Conservation (phyloP, 2,888 invertebrate species). For the Thalpophila matura region DNA sequence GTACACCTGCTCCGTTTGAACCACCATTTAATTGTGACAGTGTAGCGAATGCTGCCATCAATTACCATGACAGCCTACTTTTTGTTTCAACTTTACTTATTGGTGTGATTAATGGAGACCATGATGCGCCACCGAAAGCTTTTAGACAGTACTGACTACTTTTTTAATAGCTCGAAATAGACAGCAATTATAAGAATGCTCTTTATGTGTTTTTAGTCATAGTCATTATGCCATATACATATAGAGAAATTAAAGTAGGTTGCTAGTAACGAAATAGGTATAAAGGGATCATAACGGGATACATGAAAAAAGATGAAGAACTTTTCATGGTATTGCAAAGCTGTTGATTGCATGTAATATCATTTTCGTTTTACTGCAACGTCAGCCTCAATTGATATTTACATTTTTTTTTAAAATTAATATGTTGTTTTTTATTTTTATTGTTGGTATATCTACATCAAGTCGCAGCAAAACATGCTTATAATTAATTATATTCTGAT, state of each 20-base stretch:
- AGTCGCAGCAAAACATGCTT: constrained; percentile 24
- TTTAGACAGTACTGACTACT: constrained; percentile 32
- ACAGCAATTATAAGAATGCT: constrained; percentile 24
- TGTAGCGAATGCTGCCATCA: constrained; percentile 77
- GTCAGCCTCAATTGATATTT: neutral
- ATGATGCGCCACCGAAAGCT: constrained; percentile 43
- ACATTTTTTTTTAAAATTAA: constrained; percentile 9
- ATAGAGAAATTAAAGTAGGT: constrained; percentile 10
- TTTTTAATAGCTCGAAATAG: constrained; percentile 41
- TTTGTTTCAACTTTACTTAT: constrained; percentile 56
- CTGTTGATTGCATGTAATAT: neutral
- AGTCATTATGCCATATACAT: constrained; percentile 35
- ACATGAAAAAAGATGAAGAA: neutral
- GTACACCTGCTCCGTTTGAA: constrained; percentile 83
- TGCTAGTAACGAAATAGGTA: constrained; percentile 19
- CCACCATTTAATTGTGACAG: constrained; percentile 78
- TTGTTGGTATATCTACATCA: neutral
- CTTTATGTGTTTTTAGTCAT: constrained; percentile 30
- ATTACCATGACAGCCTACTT: constrained; percentile 75
- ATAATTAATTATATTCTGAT: constrained; percentile 36
- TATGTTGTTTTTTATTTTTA: constrained; percentile 10
- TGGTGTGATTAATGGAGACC: constrained; percentile 56
- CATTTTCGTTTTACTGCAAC: neutral
- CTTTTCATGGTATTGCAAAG: neutral
- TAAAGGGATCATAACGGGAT: constrained; percentile 12